Evolutionary conservation across 1,140 invertebrate species (phyloP), one percentile per base, ranked within the genome.

Genomic region (Diabrotica virgifera): DNA sequence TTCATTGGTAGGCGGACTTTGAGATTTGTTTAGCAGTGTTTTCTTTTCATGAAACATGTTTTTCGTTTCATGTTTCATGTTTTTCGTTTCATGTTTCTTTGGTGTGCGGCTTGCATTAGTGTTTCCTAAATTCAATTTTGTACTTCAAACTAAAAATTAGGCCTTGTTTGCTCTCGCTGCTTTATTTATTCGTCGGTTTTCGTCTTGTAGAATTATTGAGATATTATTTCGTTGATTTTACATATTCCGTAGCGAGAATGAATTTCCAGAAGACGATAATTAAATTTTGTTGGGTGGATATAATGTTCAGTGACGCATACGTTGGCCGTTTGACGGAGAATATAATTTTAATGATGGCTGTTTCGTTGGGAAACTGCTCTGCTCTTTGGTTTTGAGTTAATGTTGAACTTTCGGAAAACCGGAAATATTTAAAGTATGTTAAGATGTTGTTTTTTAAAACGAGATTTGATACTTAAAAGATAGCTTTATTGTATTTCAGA

Each of bases 271-370:
- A 60, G 59, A 60, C 52, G 14, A 46, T 60, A 52, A 60, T 60
- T 60, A 51, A 52, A 60, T 60, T 60, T 60, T 60, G 59, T 60
- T 60, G 59, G 50, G 14, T 60, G 59, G 59, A 52, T 60, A 60
- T 60, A 60, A 60, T 60, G 59, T 60, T 52, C 46, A 11, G 46
- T 60, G 59, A 60, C 59, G 50, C 35, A 60, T 46, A 51, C 59
- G 52, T 60, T 52, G 35, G 6, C 8, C 11, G 10, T 60, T 46
- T 10, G 8, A 46, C 40, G 40, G 10, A 35, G 40, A 51, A 51
- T 60, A 52, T 60, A 36, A 51, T 36, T 50, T 8, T 51, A 60
- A 60, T 51, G 50, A 50, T 60, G 24, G 12, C 46, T 60, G 59
- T 46, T 46, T 46, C n/a, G 40, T 46, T 46, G 40, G 40, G 8